Base-by-base conservation (phyloP, 2,797 vertebrate genomes). In the Cichlasoma orientale region DNA sequence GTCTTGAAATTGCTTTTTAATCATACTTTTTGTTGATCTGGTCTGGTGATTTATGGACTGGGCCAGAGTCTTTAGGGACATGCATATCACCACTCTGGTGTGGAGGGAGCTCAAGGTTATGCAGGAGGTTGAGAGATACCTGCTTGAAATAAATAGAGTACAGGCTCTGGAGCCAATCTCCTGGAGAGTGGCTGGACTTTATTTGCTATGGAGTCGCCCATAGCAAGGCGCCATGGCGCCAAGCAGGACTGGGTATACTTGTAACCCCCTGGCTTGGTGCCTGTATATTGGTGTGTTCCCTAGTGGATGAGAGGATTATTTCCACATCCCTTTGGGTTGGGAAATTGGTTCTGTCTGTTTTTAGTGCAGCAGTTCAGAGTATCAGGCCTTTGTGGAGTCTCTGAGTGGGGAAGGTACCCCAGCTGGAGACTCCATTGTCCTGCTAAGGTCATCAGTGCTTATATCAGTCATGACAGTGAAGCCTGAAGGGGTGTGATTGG, bases 201-300 rank as follows among this genome's bases (percentile, higher is more conserved):
- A 57, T 57, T 31, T 57, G 27, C 9, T 57, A 1, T 31, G 8
- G 7, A 31, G 56, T 31, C 19, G 27, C 27, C 0, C 9, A 3
- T 57, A 4, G 27, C 11, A 12, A 38, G 36, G 11, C 33, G 8
- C 8, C 33, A 36, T 36, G 10, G 36, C 19, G 1, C 16, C 16
- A 8, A 19, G 18, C 56, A 58, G 56, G 11, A 27, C 9, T 58
- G 56, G 56, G 56, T 33, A 58, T n/a, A n/a, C 19, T n/a, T 33
- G 38, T 41, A 41, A 11, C 38, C 12, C 38, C 38, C 38, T 5
- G 4, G 38, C 38, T 41, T 41, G 38, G 38, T 1, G 12, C 38
- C 38, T 41, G 38, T 31, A 36, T n/a, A 0, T 33, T 33, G n/a
- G 19, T 13, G 29, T 13, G n/a, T 33, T 33, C 18, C 56, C 29